Percentiles rank a stretch among this genome's conserved stretches.
Conservation (phyloP, 2,888 invertebrate species). For the Lycocerus yunnanus region DNA sequence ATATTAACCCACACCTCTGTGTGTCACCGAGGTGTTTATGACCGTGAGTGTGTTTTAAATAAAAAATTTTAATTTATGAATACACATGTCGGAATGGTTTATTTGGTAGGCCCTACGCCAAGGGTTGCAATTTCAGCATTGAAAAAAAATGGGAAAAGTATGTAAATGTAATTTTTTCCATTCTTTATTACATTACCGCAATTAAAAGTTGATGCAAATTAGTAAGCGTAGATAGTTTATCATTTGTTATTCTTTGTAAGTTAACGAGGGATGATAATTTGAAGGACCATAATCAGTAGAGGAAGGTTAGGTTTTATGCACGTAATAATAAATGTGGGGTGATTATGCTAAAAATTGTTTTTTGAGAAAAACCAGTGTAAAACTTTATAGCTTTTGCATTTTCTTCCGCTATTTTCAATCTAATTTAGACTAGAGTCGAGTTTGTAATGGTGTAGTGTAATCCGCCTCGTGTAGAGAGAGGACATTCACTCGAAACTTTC, state of each 20-base stretch:
- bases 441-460: conserved; percentile 16
- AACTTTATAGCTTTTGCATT: conserved; percentile 6
- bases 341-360: not conserved
- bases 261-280: not conserved
- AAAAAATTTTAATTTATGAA: not conserved
- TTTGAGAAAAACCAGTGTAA: not conserved
- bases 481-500: not conserved
- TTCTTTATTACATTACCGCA: not conserved
- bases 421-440: conserved; percentile 10
- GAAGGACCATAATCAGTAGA: not conserved
- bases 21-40: not conserved
- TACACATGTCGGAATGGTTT: not conserved
- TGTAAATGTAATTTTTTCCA: not conserved
- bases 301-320: not conserved
- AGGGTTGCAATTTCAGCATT: not conserved
- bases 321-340: not conserved
- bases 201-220: not conserved
- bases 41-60: not conserved
- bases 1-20: not conserved
- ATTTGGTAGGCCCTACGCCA: not conserved
- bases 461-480: conserved; percentile 8
- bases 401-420: conserved; percentile 12
- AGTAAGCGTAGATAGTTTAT: not conserved
- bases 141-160: not conserved
- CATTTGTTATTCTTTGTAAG: not conserved